These are phyloP conservation scores for Scatophagus argus DNA, from an alignment of 2,113 vertebrate genomes.

Conservation along the genomic window DNA sequence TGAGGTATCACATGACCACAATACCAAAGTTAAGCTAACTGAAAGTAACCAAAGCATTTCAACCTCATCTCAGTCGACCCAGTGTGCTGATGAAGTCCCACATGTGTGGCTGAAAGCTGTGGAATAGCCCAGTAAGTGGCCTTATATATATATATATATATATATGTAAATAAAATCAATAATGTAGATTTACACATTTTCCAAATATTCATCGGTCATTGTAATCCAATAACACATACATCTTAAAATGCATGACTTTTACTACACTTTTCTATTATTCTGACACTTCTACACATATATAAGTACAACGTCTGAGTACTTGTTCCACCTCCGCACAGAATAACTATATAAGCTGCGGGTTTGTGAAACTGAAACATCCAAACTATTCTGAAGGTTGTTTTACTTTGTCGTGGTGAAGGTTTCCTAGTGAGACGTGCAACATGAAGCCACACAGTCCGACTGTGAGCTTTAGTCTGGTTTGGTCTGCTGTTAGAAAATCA, in stretches of 20 bases:
- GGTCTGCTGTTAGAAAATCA: background rate
- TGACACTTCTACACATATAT: too few relatives aligned
- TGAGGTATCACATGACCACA: background rate
- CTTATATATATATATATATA: background rate
- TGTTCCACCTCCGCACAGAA: too few relatives aligned
- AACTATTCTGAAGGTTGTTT: background rate
- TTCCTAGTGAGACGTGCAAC: too few relatives aligned
- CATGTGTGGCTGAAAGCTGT: background rate
- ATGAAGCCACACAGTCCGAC: background rate
- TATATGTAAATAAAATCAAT: too few relatives aligned
- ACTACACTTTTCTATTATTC: too few relatives aligned
- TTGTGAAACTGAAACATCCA: too few relatives aligned
- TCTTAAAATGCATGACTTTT: too few relatives aligned
- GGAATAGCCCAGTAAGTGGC: background rate
- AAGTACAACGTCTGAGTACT: too few relatives aligned
- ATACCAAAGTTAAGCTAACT: background rate
- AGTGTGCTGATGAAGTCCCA: background rate
- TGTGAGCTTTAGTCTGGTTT: background rate
- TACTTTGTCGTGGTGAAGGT: background rate
- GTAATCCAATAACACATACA: too few relatives aligned
- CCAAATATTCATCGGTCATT: too few relatives aligned
- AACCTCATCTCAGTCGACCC: background rate
- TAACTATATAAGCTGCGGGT: too few relatives aligned
- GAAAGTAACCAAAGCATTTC: background rate
- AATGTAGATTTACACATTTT: background rate